Base-by-base conservation (phyloP, 2,888 invertebrate species). In the Drosophila mercatorum region DNA sequence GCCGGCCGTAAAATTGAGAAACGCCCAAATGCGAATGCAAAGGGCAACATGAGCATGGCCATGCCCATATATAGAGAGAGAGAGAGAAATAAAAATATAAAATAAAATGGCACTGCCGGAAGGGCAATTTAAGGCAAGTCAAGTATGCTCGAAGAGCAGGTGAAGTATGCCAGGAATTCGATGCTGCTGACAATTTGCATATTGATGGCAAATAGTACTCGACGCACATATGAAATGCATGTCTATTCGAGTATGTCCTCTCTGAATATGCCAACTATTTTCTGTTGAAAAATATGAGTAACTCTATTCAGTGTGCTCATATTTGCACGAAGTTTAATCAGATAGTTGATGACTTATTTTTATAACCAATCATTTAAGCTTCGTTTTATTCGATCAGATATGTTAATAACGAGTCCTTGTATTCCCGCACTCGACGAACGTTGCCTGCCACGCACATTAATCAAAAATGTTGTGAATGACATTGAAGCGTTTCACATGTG, bases 1-100 rank as follows among this genome's bases (percentile, higher is more conserved):
- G 61, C 34, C 28, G 46, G 46, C 64, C 60, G 68, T 59, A 70
- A 79, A 77, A 66, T 76, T 68, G 66, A 55, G 58, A 68, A 62
- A 61, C 66, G 69, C 41, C 62, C 64, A 22, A 22, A 22, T 22
- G 22, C 22, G 22, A 22, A 22, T 22, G 22, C 22, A 22, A 22
- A 22, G 22, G 22, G 22, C 22, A 1, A 22, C 22, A 22, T 22
- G 22, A 22, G 56, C 14, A 28, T 53, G 53, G 26, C 1, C 41
- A 40, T 28, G 8, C 6, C 11, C 22, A 28, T 26, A 38, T 14
- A 28, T n/a, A 38, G 26, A 17, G n/a, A 22, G 22, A 28, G 28
- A 5, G 28, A 22, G 5, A 28, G 28, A 28, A 28, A 28, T 28
- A 28, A 26, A 55, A 31, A 31, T 31, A 31, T 31, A 31, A 34